Base-by-base conservation (phyloP, 2,888 invertebrate genomes). In the Mimumesa dahlbomi region DNA sequence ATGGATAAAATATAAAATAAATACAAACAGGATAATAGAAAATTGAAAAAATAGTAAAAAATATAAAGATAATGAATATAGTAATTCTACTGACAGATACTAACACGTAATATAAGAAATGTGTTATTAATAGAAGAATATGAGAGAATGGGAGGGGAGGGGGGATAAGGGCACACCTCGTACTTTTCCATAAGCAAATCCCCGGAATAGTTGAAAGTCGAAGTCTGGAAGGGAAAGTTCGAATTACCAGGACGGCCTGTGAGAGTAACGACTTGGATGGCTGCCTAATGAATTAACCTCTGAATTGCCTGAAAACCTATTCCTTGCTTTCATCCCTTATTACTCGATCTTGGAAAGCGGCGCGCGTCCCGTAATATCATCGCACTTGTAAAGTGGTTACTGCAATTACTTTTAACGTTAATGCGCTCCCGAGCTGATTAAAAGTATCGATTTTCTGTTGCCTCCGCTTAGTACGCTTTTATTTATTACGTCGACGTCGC, bases 151-250 rank as follows among this genome's bases (percentile, higher is more conserved):
- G 29, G n/a, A 14, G 21, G 31, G n/a, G 2, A 45, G 18, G 9
- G 29, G 7, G 25, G 14, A 11, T 6, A 16, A 16, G 13, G 2
- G 56, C 42, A 21, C 45, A 22, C 50, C 56, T 42, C 45, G 16
- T 45, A 54, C 53, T 42, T 64, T 68, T 64, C 68, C 57, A 68
- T 64, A 68, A 68, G 63, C 63, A 57, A 64, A 68, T 68, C 63
- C 63, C 57, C 57, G 52, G 57, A 54, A 68, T 59, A 68, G 57
- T 68, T 68, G 46, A 57, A 68, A 68, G 52, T 63, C 48, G 52
- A 31, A 50, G 43, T 52, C 45, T 31, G 58, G 46, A 14, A 58
- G 14, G 58, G 65, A 52, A 46, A 62, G 46, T 50, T 50, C 56
- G 56, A 56, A 65, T 65, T 54, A 43, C 19, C 29, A 16, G 25